A percentile compares a stretch with the other conserved stretches of the same genome.
These are phyloP conservation scores for Microvelia longipes DNA, from an alignment of 1,140 invertebrate species.

Conservation along the genomic window DNA sequence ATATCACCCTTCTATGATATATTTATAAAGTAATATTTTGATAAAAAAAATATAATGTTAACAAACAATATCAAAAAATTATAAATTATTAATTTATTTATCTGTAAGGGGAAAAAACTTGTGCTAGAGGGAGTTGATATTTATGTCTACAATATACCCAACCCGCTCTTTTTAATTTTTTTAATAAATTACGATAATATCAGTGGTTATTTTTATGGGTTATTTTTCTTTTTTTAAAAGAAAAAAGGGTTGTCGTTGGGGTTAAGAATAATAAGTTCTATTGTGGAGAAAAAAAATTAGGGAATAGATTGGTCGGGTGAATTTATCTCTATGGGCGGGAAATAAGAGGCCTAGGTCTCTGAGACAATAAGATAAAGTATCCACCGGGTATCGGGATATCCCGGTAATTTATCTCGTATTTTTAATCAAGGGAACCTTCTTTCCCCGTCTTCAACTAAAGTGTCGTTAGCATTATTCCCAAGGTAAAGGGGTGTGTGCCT, in stretches of 20 bases:
- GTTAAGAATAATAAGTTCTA: background rate
- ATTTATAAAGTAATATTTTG: too few relatives aligned
- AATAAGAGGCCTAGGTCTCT: slow-evolving; percentile 1
- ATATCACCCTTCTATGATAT: too few relatives aligned
- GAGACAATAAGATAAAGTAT: slow-evolving; percentile 6
- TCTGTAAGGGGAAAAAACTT: too few relatives aligned
- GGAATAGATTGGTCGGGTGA: background rate
- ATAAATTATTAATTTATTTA: too few relatives aligned
- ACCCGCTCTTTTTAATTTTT: too few relatives aligned
- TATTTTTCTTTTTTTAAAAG: background rate
- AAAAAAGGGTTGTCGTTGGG: background rate
- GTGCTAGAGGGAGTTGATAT: too few relatives aligned
- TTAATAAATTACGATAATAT: too few relatives aligned
- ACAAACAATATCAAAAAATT: too few relatives aligned
- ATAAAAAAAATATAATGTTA: too few relatives aligned
- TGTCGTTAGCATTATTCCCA: slow-evolving; percentile 1
- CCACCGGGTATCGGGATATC: slow-evolving; percentile 1
- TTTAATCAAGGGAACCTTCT: slow-evolving; percentile 1
- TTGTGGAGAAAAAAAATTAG: background rate
- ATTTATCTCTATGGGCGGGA: background rate
- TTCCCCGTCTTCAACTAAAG: too few relatives aligned
- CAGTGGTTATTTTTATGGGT: background rate
- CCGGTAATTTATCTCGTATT: slow-evolving; percentile 4
- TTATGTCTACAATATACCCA: too few relatives aligned
- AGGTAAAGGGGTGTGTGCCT: background rate